A percentile compares a stretch with the other conserved stretches of the same genome.
Conservation (phyloP, 2,797 vertebrate species). For the Micropoecilia bifurca region DNA sequence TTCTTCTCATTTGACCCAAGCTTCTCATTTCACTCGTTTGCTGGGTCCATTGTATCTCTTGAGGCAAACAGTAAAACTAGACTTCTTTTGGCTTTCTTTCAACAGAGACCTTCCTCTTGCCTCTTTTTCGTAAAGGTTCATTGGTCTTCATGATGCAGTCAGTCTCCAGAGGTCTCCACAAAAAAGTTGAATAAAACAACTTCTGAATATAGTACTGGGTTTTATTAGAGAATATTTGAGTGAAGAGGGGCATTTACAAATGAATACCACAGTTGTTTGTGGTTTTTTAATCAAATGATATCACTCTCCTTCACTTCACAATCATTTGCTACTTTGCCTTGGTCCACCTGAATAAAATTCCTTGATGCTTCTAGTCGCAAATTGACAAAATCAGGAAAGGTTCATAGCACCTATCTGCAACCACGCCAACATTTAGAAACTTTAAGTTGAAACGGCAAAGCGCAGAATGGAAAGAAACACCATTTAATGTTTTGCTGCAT, state of each 20-base stretch:
- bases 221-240: neutral
- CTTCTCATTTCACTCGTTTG: neutral
- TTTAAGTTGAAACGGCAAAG: constrained; percentile 22
- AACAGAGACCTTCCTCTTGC: neutral
- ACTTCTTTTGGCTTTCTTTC: neutral
- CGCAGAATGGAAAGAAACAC: constrained; percentile 26
- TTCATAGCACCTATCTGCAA: neutral
- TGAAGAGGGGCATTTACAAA: neutral
- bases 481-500: constrained; percentile 53
- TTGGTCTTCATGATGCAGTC: neutral
- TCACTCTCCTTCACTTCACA: neutral
- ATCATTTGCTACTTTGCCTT: neutral
- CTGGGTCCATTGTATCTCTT: neutral
- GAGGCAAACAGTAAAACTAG: neutral
- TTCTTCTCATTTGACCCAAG: neutral
- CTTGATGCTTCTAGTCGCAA: neutral
- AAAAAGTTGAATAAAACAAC: neutral
- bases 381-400: neutral
- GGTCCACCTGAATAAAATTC: neutral
- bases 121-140: neutral
- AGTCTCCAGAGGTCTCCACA: neutral
- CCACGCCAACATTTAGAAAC: neutral
- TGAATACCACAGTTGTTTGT: neutral
- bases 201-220: neutral
- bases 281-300: neutral